Conservation (phyloP, 2,797 vertebrate genomes). For the Enteromius paludinosus region DNA sequence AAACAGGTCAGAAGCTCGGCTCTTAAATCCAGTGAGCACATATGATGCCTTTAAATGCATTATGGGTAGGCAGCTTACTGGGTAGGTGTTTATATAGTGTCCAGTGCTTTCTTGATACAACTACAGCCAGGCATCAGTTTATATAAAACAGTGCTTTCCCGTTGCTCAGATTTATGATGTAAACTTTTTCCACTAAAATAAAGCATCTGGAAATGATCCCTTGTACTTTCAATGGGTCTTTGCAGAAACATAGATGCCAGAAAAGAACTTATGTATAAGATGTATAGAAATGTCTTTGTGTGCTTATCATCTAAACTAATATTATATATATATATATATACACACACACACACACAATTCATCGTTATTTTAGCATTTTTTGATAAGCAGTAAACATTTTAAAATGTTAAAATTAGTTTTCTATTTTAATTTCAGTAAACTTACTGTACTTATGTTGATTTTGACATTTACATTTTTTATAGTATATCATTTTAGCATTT, state of each 20-base stretch:
- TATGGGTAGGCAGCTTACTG: not conserved
- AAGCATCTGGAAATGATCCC: not conserved
- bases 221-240: no score
- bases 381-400: no score
- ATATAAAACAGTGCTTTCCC: not conserved
- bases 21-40: not conserved
- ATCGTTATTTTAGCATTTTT: no score
- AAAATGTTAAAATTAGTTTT: no score
- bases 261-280: not conserved
- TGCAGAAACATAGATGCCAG: no score
- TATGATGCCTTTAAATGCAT: not conserved
- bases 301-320: no score
- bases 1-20: slow-evolving; percentile 34
- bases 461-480: no score
- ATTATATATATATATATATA: no score
- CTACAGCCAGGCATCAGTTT: not conserved
- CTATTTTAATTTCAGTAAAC: no score
- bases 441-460: no score
- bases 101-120: not conserved
- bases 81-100: slow-evolving; percentile 18
- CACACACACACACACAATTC: no score
- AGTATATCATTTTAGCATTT: no score
- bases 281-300: not conserved
- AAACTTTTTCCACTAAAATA: not conserved
- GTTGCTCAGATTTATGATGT: not conserved